phyloP scores from a whole-genome alignment of 2,888 invertebrate genomes.

The Callosobruchus maculatus region DNA sequence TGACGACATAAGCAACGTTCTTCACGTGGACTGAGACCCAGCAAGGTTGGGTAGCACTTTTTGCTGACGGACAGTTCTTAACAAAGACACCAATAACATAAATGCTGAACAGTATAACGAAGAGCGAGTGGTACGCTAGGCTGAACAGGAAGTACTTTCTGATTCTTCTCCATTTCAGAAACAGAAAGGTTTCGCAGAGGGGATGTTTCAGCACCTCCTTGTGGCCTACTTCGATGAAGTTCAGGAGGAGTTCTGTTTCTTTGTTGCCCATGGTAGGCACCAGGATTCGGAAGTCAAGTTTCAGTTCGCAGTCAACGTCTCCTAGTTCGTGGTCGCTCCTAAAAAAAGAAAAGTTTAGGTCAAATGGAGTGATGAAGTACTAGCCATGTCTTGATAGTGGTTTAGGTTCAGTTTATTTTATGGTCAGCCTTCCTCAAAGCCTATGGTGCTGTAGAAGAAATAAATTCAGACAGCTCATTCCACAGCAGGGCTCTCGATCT shows the following conservation, averaged over 20 bases:
- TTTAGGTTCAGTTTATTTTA: no score
- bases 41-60: slow-evolving; percentile 25
- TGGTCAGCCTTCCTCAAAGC: no score
- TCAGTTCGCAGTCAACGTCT: slow-evolving; percentile 81
- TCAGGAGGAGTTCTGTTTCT: slow-evolving; percentile 67
- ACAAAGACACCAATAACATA: slow-evolving; percentile 65
- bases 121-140: slow-evolving; percentile 71
- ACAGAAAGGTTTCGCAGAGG: slow-evolving; percentile 78
- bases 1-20: slow-evolving; percentile 56
- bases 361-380: no score
- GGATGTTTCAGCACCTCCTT: slow-evolving; percentile 79
- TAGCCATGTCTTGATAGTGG: no score
- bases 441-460: no score
- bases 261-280: slow-evolving; percentile 64
- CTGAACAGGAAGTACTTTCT: slow-evolving; percentile 78
- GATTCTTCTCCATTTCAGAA: slow-evolving; percentile 79
- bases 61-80: slow-evolving; percentile 46
- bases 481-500: no score
- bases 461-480: no score
- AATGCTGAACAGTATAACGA: slow-evolving; percentile 70
- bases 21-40: slow-evolving; percentile 30
- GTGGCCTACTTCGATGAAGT: slow-evolving; percentile 77
- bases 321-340: slow-evolving; percentile 77
- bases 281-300: slow-evolving; percentile 61
- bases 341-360: no score